Evolutionary conservation across 2,113 vertebrate genomes (phyloP).

Genomic region (Epinephelus fuscoguttatus): DNA sequence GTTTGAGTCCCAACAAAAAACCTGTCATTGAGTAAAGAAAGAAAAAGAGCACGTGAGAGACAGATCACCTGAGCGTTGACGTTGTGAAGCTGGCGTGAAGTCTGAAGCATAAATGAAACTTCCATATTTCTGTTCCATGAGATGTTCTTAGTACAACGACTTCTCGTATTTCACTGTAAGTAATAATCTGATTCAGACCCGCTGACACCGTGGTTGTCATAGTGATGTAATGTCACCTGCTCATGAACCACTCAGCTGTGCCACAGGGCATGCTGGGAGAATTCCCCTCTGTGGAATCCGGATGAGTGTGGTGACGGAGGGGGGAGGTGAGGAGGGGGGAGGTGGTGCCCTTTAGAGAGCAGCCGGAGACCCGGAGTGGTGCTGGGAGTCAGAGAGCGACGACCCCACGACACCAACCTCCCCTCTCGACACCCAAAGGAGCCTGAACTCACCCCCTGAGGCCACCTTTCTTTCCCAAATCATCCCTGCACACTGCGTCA

Average conservation of each 20-base stretch:
- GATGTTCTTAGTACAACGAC: not conserved
- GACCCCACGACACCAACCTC: not conserved
- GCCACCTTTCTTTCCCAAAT: no score
- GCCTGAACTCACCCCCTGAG: no score
- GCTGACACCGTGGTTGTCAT: slow-evolving; percentile 29
- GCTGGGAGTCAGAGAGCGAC: slow-evolving; percentile 29
- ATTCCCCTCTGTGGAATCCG: slow-evolving; percentile 17
- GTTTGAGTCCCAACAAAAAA: no score
- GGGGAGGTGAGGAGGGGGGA: not conserved
- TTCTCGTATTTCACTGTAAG: not conserved
- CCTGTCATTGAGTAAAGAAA: no score
- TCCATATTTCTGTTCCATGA: no score
- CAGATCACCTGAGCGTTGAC: no score
- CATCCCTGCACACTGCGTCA: no score
- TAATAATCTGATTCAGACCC: slow-evolving; percentile 9
- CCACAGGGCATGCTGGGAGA: slow-evolving; percentile 53
- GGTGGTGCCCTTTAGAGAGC: slow-evolving; percentile 31
- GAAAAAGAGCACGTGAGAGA: no score
- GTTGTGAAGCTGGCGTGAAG: no score
- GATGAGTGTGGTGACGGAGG: slow-evolving; percentile 10
- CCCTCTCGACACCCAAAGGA: no score
- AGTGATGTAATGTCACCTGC: slow-evolving; percentile 42
- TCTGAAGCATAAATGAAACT: no score
- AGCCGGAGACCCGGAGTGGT: slow-evolving; percentile 14
- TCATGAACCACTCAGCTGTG: slow-evolving; percentile 22